These are phyloP conservation scores for Bugula neritina DNA, from an alignment of 2,888 invertebrate species.

Conservation along the genomic window DNA sequence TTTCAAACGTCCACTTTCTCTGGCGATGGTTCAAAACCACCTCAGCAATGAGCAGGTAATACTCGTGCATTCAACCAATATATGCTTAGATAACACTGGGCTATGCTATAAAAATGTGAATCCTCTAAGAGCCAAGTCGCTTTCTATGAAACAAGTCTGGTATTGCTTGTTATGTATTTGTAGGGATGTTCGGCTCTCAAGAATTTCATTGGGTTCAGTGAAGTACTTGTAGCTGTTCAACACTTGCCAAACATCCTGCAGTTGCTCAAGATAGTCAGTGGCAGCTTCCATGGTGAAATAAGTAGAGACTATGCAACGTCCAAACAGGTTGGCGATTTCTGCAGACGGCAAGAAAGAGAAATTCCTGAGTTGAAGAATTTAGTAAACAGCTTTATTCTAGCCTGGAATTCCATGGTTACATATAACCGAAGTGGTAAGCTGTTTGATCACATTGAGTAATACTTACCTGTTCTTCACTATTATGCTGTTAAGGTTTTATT, in stretches of 20 bases:
- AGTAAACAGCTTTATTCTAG: neutral
- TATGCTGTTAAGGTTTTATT: neutral
- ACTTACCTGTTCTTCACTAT: neutral
- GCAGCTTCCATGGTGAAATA: neutral
- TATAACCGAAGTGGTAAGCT: neutral
- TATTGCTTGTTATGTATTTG: no score
- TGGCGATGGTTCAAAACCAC: neutral
- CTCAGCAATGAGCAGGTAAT: neutral
- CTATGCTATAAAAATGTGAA: no score
- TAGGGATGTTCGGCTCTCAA: neutral
- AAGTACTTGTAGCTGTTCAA: neutral
- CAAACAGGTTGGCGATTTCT: neutral
- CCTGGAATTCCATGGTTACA: conserved; percentile 22
- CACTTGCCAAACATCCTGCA: neutral
- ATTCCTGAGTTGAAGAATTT: neutral
- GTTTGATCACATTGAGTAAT: no score
- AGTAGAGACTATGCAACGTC: neutral
- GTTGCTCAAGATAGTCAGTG: neutral
- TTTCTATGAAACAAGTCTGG: no score
- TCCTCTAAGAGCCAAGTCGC: no score
- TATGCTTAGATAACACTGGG: no score
- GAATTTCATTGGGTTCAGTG: neutral
- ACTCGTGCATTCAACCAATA: no score
- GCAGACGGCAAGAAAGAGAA: neutral
- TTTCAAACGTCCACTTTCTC: neutral